Conservation (phyloP, 1,140 invertebrate genomes). For the Drosophila dunni region DNA sequence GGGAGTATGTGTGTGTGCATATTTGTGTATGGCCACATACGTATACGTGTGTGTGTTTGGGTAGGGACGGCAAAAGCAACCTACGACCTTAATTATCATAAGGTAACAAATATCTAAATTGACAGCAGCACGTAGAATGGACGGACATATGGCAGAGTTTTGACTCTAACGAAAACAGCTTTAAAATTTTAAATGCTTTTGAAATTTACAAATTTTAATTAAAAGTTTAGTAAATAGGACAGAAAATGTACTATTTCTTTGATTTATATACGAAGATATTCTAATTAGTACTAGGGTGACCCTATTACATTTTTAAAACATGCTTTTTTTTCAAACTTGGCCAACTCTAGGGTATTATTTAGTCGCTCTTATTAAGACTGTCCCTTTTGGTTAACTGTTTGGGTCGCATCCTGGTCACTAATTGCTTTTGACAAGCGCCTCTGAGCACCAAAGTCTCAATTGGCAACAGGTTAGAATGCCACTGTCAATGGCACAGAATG, state of each 20-base stretch:
- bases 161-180: no score
- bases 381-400: slow-evolving; percentile 5
- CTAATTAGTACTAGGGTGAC: no score
- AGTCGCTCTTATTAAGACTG: not conserved
- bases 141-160: not conserved
- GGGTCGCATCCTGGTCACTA: slow-evolving; percentile 52
- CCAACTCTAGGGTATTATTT: slow-evolving; percentile 12
- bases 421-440: slow-evolving; percentile 65
- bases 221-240: no score
- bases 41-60: slow-evolving; percentile 20
- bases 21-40: slow-evolving; percentile 14
- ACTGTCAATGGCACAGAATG: slow-evolving; percentile 17
- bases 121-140: slow-evolving; percentile 2
- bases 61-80: not conserved
- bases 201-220: no score
- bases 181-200: no score
- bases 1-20: slow-evolving; percentile 14
- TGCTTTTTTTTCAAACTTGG: no score
- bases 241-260: no score
- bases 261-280: no score
- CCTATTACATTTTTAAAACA: no score
- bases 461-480: slow-evolving; percentile 72
- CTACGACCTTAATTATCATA: slow-evolving; percentile 32
- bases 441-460: slow-evolving; percentile 23
- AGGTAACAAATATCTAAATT: slow-evolving; percentile 19